Evolutionary conservation across 2,888 invertebrate species (phyloP).

Genomic region (Leptothorax acervorum): DNA sequence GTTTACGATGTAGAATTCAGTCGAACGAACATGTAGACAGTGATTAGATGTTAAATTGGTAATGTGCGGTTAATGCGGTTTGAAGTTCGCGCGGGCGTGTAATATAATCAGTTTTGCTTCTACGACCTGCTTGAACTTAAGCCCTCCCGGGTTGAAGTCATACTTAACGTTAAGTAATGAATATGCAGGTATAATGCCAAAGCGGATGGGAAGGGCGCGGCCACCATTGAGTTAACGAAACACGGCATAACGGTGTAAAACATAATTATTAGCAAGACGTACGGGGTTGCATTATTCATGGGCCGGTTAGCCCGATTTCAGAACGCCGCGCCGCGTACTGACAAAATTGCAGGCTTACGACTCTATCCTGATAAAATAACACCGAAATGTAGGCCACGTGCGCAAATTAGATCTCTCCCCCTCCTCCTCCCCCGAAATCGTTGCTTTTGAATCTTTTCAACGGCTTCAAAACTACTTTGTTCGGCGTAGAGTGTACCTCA

Average conservation of each 20-base stretch:
- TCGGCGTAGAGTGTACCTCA: background rate
- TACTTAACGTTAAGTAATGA: constrained; percentile 81
- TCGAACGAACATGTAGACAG: constrained; percentile 11
- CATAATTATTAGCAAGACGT: constrained; percentile 83
- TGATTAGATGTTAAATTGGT: constrained; percentile 42
- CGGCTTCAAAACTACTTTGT: constrained; percentile 34
- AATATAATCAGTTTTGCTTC: constrained; percentile 40
- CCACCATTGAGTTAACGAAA: constrained; percentile 80
- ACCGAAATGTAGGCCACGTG: constrained; percentile 39
- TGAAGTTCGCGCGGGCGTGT: constrained; percentile 35
- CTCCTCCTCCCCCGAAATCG: background rate
- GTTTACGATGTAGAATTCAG: constrained; percentile 12
- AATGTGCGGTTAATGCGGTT: constrained; percentile 38
- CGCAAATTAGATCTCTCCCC: constrained; percentile 21
- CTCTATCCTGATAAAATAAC: constrained; percentile 68
- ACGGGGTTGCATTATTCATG: constrained; percentile 83
- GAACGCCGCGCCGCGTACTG: constrained; percentile 72
- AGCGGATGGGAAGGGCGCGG: constrained; percentile 77
- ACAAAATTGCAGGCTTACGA: constrained; percentile 77
- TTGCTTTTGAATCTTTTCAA: constrained; percentile 8
- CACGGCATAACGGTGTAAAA: constrained; percentile 83
- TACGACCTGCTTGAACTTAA: constrained; percentile 33
- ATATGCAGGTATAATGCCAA: constrained; percentile 81
- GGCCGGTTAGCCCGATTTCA: constrained; percentile 79
- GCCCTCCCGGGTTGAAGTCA: constrained; percentile 71